Evolutionary conservation across 2,113 vertebrate genomes (phyloP), one percentile per base, ranked within the genome.

Genomic region (Pelobates fuscus): DNA sequence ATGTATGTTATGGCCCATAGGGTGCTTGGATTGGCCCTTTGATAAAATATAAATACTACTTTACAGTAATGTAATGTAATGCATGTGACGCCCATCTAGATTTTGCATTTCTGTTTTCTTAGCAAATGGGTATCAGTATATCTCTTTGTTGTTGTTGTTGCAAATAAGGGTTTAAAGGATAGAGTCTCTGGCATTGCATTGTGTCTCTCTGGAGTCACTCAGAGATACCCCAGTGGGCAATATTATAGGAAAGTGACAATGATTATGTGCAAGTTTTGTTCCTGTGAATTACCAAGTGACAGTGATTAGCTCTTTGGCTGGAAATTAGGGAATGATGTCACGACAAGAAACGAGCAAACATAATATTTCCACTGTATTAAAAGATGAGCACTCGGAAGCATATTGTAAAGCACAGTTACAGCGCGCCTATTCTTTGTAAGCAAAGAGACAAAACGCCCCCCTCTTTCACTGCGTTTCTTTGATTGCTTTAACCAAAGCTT

Each of bases 221-320:
- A n/a, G n/a, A n/a, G n/a, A n/a, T n/a, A 10, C 32, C 32, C 32
- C 5, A 6, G 5, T 37, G 32, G 23, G 25, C 58, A 14, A 6
- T 67, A 46, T 29, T 44, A 49, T 43, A 58, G 66, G 67, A 59
- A 67, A 67, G 64, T 49, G 54, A 30, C 6, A 5, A 37, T 66
- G 62, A 66, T 74, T 74, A 74, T 74, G 49, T 44, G 71, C 52
- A 67, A 59, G 52, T 49, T 76, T 59, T 67, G 63, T 76, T 67
- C 63, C 60, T 12, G 8, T 58, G n/a, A n/a, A 26, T 46, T 62
- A 21, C 60, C 29, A 54, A 20, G 58, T 76, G 72, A 76, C 72
- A 60, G 63, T 67, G 72, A 76, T 76, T 76, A 67, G 72, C 26
- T 76, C 32, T 52, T 76, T 76, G 72, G 72, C 72, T 67, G 37